Evolutionary conservation across 2,888 invertebrate genomes (phyloP).

Genomic region (Chaetogeoica ovagalla): DNA sequence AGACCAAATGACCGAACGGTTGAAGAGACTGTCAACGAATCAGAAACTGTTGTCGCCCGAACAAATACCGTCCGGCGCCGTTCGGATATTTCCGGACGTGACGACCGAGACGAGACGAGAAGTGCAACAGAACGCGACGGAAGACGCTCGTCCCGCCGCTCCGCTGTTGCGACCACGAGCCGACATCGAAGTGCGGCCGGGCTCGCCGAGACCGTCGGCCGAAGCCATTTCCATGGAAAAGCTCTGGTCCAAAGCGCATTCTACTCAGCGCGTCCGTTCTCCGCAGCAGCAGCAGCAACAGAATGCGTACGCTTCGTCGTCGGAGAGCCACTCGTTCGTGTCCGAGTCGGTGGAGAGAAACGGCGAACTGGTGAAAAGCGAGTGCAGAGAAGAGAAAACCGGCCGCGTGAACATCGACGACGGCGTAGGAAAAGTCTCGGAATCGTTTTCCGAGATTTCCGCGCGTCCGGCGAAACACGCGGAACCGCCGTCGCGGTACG

Average conservation of each 20-base stretch:
- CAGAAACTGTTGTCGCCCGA: constrained; percentile 63
- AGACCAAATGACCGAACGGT: constrained; percentile 64
- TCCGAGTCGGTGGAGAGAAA: constrained; percentile 23
- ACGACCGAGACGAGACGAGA: constrained; percentile 40
- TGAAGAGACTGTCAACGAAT: constrained; percentile 66
- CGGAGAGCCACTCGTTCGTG: constrained; percentile 30
- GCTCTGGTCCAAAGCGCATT: constrained; percentile 64
- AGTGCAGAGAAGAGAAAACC: constrained; percentile 27
- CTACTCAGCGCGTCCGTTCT: constrained; percentile 8
- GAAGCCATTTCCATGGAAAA: constrained; percentile 72
- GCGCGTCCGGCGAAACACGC: constrained; percentile 8
- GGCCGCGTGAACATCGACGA: constrained; percentile 29
- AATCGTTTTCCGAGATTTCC: constrained; percentile 25
- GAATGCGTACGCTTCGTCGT: constrained; percentile 31
- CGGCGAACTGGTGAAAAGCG: constrained; percentile 20
- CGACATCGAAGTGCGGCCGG: constrained; percentile 59
- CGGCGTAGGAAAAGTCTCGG: constrained; percentile 18
- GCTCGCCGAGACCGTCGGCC: constrained; percentile 66
- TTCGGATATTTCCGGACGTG: constrained; percentile 61
- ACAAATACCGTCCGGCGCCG: constrained; percentile 66
- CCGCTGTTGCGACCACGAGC: constrained; percentile 60
- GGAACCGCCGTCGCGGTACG: not conserved
- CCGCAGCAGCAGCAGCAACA: not conserved
- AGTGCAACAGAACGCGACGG: constrained; percentile 10
- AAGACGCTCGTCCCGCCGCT: constrained; percentile 39